Conservation (phyloP, 1,140 invertebrate species). For the Plutomurus gul region DNA sequence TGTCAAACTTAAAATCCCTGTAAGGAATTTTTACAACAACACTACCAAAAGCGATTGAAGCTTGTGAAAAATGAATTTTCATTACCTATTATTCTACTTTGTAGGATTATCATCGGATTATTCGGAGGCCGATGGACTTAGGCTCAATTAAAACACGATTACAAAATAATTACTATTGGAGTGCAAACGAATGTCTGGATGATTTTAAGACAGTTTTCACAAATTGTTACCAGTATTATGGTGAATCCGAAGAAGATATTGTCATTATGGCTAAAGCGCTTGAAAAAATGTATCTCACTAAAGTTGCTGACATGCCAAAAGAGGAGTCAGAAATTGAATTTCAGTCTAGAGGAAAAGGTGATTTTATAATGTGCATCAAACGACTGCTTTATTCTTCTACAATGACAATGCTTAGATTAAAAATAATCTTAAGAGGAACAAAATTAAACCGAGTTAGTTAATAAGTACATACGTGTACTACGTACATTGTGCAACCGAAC, state of each 20-base stretch:
- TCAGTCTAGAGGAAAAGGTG: conserved; percentile 71
- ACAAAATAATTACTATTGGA: conserved; percentile 96
- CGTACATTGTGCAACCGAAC: no score
- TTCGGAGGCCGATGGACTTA: conserved; percentile 93
- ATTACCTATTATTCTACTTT: not conserved
- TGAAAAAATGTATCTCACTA: conserved; percentile 91
- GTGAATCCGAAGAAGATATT: conserved; percentile 98
- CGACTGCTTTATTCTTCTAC: not conserved
- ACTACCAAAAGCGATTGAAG: not conserved
- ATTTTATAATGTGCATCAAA: not conserved
- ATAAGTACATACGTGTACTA: not conserved
- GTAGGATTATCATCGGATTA: conserved; percentile 98
- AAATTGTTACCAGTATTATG: conserved; percentile 99
- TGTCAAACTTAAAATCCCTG: conserved; percentile 91
- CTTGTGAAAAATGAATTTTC: not conserved
- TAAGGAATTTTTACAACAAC: conserved; percentile 60
- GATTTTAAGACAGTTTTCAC: conserved; percentile 99
- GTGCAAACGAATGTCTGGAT: conserved; percentile 93
- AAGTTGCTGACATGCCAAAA: conserved; percentile 92
- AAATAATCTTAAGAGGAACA: conserved; percentile 58
- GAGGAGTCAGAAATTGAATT: conserved; percentile 81
- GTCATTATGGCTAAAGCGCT: conserved; percentile 97
- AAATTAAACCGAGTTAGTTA: no score
- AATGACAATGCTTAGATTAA: not conserved
- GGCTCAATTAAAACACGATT: conserved; percentile 96